Evolutionary conservation across 92 coral and sea anemone genomes (phyloP).

Genomic region (Actinostola sp.): DNA sequence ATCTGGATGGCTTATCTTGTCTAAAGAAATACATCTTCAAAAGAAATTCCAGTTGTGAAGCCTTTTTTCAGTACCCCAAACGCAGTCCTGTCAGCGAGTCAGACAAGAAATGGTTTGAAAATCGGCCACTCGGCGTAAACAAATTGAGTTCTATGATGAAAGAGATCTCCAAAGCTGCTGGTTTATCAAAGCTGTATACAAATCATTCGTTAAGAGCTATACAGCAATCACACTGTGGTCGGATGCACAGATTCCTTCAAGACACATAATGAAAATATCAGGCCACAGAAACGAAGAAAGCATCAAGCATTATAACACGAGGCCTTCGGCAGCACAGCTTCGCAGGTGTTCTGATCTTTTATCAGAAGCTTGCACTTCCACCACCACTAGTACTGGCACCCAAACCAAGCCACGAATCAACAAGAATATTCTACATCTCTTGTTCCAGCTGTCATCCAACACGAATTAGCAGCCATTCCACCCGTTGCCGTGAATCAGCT

Average conservation of each 20-base stretch:
- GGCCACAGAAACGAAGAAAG: constrained; percentile 45
- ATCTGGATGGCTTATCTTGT: constrained; percentile 41
- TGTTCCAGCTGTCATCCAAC: too few relatives aligned
- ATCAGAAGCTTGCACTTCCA: constrained; percentile 36
- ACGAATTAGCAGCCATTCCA: too few relatives aligned
- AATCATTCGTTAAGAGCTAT: constrained; percentile 53
- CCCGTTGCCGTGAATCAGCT: too few relatives aligned
- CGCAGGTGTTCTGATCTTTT: constrained; percentile 26
- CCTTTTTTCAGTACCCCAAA: constrained; percentile 42
- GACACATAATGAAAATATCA: constrained; percentile 42
- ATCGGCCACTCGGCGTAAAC: constrained; percentile 49
- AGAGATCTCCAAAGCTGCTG: constrained; percentile 40
- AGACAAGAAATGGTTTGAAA: constrained; percentile 38
- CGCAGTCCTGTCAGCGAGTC: constrained; percentile 13
- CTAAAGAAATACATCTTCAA: constrained; percentile 37
- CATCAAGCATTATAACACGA: constrained; percentile 36
- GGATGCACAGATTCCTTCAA: constrained; percentile 45
- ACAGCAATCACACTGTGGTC: constrained; percentile 66
- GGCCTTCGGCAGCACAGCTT: constrained; percentile 39
- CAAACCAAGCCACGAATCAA: too few relatives aligned
- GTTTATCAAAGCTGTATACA: constrained; percentile 41
- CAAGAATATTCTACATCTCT: too few relatives aligned
- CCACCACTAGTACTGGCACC: too few relatives aligned
- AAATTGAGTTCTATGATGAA: constrained; percentile 51
- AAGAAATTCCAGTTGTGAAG: constrained; percentile 29